These are phyloP conservation scores for Drosophila colorata DNA, from an alignment of 2,888 invertebrate species.

Conservation along the genomic window DNA sequence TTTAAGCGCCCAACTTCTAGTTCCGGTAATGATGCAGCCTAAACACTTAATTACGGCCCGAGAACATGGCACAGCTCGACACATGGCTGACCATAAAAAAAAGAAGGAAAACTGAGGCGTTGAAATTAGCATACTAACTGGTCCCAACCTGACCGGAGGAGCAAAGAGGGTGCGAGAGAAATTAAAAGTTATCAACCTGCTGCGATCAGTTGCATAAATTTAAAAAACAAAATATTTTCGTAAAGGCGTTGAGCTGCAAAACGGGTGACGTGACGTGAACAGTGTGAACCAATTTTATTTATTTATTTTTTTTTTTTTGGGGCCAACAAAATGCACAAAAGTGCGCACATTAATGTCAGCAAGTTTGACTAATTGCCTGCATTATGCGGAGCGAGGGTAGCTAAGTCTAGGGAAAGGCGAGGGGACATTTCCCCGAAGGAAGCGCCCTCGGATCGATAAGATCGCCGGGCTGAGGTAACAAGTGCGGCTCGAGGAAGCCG, in stretches of 20 bases:
- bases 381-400: conserved; percentile 31
- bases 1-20: conserved; percentile 52
- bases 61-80: conserved; percentile 38
- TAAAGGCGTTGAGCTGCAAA: conserved; percentile 76
- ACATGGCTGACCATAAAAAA: conserved; percentile 41
- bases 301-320: conserved; percentile 15
- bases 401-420: not conserved
- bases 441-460: conserved; percentile 62
- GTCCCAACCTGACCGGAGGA: conserved; percentile 20
- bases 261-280: conserved; percentile 49
- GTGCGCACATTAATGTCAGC: conserved; percentile 75
- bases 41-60: conserved; percentile 74
- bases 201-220: conserved; percentile 72
- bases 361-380: conserved; percentile 78
- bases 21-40: conserved; percentile 58
- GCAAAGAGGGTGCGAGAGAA: conserved; percentile 53
- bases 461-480: conserved; percentile 57
- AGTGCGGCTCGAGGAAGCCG: conserved; percentile 57
- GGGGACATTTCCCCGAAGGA: conserved; percentile 49
- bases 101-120: conserved; percentile 25
- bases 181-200: conserved; percentile 64
- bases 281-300: conserved; percentile 25
- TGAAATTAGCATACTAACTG: conserved; percentile 78
- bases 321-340: conserved; percentile 68
- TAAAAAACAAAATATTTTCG: conserved; percentile 17